These are phyloP conservation scores for Mechanitis messenoides DNA, from an alignment of 2,888 invertebrate species.

Conservation along the genomic window DNA sequence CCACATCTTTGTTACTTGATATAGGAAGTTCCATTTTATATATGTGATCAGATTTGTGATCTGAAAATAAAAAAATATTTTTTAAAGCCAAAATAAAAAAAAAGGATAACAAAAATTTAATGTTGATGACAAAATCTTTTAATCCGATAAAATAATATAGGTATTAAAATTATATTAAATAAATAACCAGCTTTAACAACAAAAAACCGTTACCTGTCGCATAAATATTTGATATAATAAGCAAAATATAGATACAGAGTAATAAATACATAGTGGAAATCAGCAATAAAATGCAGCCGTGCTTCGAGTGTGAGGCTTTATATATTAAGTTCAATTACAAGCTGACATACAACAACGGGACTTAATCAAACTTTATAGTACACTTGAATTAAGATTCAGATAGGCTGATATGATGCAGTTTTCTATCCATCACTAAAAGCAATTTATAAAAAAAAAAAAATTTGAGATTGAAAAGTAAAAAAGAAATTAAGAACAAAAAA, in stretches of 20 bases:
- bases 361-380: slow-evolving; percentile 34
- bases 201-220: slow-evolving; percentile 35
- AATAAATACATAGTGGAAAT: slow-evolving; percentile 47
- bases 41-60: background rate
- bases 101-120: background rate
- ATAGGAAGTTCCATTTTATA: slow-evolving; percentile 6
- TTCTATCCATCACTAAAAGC: background rate
- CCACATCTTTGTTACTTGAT: slow-evolving; percentile 29
- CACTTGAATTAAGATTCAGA: slow-evolving; percentile 34
- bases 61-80: background rate
- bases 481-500: no score
- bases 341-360: slow-evolving; percentile 24
- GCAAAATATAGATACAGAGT: slow-evolving; percentile 26
- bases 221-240: slow-evolving; percentile 30
- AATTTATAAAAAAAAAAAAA: no score
- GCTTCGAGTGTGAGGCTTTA: slow-evolving; percentile 46
- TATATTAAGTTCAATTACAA: slow-evolving; percentile 53
- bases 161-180: background rate
- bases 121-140: background rate
- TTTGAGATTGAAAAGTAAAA: background rate
- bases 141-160: background rate
- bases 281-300: slow-evolving; percentile 48
- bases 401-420: slow-evolving; percentile 22
- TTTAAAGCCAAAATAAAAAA: background rate
- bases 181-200: background rate